Conservation (phyloP, 2,797 vertebrate species). For the Melanotaenia pygmaea region DNA sequence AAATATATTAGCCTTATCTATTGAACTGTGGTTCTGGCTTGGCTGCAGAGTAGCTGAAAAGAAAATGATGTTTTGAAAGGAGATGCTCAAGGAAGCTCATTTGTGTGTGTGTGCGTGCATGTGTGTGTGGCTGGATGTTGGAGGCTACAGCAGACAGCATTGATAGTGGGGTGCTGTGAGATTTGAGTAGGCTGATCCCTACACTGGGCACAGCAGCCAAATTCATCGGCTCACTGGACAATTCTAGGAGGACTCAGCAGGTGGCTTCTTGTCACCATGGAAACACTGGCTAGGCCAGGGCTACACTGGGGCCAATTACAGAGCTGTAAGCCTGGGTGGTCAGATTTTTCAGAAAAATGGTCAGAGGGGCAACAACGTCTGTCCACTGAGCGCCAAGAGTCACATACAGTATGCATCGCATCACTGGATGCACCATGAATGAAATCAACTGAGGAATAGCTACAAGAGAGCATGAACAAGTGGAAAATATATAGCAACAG, state of each 20-base stretch:
- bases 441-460: slow-evolving; percentile 37
- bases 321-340: slow-evolving; percentile 65
- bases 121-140: slow-evolving; percentile 30
- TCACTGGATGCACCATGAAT: slow-evolving; percentile 44
- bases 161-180: slow-evolving; percentile 36
- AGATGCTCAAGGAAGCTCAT: slow-evolving; percentile 23
- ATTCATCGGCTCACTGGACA: slow-evolving; percentile 73
- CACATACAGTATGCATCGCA: slow-evolving; percentile 52
- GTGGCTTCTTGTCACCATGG: slow-evolving; percentile 72
- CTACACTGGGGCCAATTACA: slow-evolving; percentile 67
- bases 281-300: slow-evolving; percentile 60
- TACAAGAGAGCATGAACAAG: slow-evolving; percentile 22
- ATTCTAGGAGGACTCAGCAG: slow-evolving; percentile 64
- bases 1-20: slow-evolving; percentile 58
- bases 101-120: slow-evolving; percentile 5
- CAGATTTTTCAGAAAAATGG: slow-evolving; percentile 61
- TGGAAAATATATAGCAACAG: slow-evolving; percentile 23
- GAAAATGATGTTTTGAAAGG: slow-evolving; percentile 47
- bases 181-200: slow-evolving; percentile 59
- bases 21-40: slow-evolving; percentile 39
- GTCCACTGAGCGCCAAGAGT: slow-evolving; percentile 33
- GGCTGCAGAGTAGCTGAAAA: slow-evolving; percentile 29
- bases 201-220: slow-evolving; percentile 54
- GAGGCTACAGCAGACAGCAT: slow-evolving; percentile 20
- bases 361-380: slow-evolving; percentile 52